A percentile compares a stretch with the other conserved stretches of the same genome.
These are phyloP conservation scores for Drosophila sordidapex DNA, from an alignment of 2,888 invertebrate species.

Conservation along the genomic window DNA sequence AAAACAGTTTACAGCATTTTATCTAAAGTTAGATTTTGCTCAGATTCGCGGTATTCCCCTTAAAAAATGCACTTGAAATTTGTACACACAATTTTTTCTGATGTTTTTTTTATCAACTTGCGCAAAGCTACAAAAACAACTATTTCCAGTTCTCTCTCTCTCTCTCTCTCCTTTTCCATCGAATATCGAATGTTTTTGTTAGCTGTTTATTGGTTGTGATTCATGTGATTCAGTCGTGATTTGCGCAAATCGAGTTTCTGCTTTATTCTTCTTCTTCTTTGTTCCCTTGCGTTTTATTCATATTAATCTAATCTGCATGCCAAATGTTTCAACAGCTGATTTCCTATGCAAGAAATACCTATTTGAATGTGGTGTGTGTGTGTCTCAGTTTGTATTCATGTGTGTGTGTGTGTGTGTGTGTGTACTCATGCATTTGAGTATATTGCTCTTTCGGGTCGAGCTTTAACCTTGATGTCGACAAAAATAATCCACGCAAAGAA, in stretches of 20 bases:
- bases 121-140: not conserved
- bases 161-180: not conserved
- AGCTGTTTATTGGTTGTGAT: slow-evolving; percentile 23
- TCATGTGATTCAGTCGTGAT: slow-evolving; percentile 39
- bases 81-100: not conserved
- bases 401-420: not conserved
- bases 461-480: slow-evolving; percentile 55
- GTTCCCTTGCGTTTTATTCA: not conserved
- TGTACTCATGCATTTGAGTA: slow-evolving; percentile 2
- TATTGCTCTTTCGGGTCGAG: slow-evolving; percentile 36
- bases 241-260: slow-evolving; percentile 27
- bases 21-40: not conserved
- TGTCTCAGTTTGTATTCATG: slow-evolving; percentile 3
- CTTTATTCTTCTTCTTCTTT: not conserved
- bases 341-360: slow-evolving; percentile 8
- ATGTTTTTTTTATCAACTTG: not conserved
- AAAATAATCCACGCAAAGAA: slow-evolving; percentile 18
- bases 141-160: not conserved
- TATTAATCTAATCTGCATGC: slow-evolving; percentile 41
- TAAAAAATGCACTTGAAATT: not conserved
- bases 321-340: slow-evolving; percentile 28
- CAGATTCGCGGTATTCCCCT: no score
- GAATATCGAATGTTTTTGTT: slow-evolving; percentile 42
- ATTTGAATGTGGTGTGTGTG: not conserved
- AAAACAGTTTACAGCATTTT: not conserved